Percentiles rank a stretch among this genome's conserved stretches.
These are phyloP conservation scores for Gallinago nigripennis DNA, from an alignment of 2,797 vertebrate species.

Conservation along the genomic window DNA sequence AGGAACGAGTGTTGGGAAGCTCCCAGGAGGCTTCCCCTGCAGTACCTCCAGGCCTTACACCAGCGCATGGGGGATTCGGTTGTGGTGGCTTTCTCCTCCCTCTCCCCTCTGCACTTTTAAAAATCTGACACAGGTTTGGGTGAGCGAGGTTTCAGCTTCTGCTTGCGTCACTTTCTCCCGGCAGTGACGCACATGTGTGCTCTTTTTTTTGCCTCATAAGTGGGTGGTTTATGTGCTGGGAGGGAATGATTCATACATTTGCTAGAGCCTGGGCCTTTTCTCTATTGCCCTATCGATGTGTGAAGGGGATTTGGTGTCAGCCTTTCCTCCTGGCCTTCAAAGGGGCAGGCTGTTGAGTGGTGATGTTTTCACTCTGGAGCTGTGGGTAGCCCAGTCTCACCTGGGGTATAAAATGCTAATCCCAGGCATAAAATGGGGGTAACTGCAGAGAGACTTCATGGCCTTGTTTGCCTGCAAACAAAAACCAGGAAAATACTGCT, in stretches of 20 bases:
- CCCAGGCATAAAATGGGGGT: background rate
- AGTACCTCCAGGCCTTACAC: background rate
- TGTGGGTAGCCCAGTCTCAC: background rate
- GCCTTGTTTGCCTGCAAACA: background rate
- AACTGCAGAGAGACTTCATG: background rate
- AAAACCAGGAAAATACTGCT: background rate
- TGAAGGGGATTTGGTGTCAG: background rate
- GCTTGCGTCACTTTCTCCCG: background rate
- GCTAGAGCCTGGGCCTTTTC: background rate
- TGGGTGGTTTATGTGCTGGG: conserved; percentile 19
- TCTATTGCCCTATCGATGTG: background rate
- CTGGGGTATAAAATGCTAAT: background rate
- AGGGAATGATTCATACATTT: conserved; percentile 52
- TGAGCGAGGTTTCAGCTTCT: background rate
- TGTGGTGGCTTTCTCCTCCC: background rate
- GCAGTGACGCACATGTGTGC: background rate
- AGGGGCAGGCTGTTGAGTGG: rapidly evolving
- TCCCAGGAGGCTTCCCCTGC: background rate
- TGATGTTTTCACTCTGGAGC: background rate
- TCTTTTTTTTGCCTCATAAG: background rate
- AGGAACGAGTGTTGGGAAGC: rapidly evolving
- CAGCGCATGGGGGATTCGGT: rapidly evolving
- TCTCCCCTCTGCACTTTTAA: background rate
- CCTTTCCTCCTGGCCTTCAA: background rate
- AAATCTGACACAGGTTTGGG: background rate